phyloP scores from a whole-genome alignment of 2,888 invertebrate genomes.

The Punctoribates punctum region DNA sequence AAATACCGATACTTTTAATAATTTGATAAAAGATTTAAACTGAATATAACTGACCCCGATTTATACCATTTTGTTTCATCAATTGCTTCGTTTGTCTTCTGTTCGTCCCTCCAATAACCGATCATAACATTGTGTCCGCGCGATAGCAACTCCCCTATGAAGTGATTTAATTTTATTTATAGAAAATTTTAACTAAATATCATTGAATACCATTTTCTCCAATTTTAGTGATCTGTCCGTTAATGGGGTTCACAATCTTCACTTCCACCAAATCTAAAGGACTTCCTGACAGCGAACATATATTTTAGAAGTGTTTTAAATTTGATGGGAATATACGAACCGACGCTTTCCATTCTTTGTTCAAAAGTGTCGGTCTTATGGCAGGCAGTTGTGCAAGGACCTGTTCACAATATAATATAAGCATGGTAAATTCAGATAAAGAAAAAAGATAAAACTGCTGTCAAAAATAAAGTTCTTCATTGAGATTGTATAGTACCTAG shows the following conservation, averaged over 20 bases:
- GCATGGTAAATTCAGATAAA: too few species aligned
- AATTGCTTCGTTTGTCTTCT: constrained; percentile 67
- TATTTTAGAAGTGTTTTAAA: neutral
- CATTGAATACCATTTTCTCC: constrained; percentile 58
- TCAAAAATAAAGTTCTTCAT: too few species aligned
- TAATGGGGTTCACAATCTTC: constrained; percentile 59
- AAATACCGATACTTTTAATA: too few species aligned
- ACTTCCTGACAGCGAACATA: neutral
- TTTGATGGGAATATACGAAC: neutral
- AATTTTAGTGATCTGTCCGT: constrained; percentile 63
- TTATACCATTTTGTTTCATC: constrained; percentile 69
- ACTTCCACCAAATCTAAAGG: constrained; percentile 46
- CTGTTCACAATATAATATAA: neutral
- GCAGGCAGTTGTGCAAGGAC: constrained; percentile 29
- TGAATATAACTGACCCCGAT: constrained; percentile 67
- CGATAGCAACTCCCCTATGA: too few species aligned
- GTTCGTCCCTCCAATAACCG: constrained; percentile 73
- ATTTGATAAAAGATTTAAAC: too few species aligned
- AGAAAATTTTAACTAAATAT: constrained; percentile 59
- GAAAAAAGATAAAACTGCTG: too few species aligned
- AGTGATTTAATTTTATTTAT: neutral
- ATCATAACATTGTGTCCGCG: constrained; percentile 70
- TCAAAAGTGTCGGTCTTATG: constrained; percentile 17
- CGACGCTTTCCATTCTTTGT: constrained; percentile 39
- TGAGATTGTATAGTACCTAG: neutral